These are phyloP conservation scores for Rhynchonycteris naso DNA, from an alignment of 2,797 vertebrate species.

Conservation along the genomic window DNA sequence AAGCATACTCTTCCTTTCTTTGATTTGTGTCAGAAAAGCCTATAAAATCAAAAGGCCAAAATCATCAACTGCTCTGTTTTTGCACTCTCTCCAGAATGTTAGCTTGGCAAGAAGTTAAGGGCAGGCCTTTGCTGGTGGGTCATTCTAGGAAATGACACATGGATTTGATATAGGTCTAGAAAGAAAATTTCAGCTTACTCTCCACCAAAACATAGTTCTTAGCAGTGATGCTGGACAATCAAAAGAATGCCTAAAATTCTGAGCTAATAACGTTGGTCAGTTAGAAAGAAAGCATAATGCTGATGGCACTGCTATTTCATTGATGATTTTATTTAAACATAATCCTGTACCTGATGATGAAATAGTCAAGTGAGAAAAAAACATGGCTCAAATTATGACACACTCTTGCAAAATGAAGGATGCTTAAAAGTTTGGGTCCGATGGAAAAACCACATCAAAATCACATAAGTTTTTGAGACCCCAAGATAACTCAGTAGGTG, in stretches of 20 bases:
- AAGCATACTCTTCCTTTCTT: background rate
- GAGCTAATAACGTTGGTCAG: background rate
- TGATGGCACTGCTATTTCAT: background rate
- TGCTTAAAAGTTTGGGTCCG: background rate
- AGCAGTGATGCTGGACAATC: background rate
- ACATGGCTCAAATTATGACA: background rate
- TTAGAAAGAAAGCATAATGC: background rate
- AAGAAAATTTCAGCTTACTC: background rate
- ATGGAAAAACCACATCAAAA: background rate
- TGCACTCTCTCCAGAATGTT: background rate
- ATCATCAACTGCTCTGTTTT: background rate
- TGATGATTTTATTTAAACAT: background rate
- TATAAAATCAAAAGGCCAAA: background rate
- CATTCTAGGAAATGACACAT: background rate
- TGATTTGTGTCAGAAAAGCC: background rate
- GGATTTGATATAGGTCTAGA: background rate
- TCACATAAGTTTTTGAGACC: background rate
- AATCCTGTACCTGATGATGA: background rate
- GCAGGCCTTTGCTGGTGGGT: background rate
- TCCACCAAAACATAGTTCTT: background rate
- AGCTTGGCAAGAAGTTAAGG: background rate
- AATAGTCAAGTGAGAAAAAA: slow-evolving; percentile 8
- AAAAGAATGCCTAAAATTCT: background rate
- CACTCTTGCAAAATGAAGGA: background rate
- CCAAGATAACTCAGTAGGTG: background rate